These are phyloP conservation scores for Danionella dracula DNA, from an alignment of 2,797 vertebrate genomes.

Conservation along the genomic window DNA sequence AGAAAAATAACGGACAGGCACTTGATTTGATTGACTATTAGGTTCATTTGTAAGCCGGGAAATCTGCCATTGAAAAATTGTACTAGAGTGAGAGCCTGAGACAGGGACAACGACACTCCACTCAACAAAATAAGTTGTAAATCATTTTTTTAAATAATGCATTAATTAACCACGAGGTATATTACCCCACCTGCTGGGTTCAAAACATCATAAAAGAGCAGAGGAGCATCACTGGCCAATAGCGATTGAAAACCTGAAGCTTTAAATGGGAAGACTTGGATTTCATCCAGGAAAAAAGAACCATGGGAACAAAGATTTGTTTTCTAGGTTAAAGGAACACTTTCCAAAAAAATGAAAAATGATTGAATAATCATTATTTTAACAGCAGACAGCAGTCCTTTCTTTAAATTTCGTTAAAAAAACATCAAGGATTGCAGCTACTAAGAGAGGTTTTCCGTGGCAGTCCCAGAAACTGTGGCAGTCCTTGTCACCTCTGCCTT, in stretches of 20 bases:
- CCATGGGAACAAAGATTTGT: slow-evolving; percentile 2
- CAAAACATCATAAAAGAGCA: neutral
- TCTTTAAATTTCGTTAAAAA: slow-evolving; percentile 54
- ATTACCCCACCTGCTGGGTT: neutral
- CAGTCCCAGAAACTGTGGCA: slow-evolving; percentile 57
- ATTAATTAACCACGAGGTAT: no score
- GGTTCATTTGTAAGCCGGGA: neutral
- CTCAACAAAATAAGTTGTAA: no score
- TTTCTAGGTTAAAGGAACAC: slow-evolving; percentile 52
- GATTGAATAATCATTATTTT: slow-evolving; percentile 53
- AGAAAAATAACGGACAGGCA: slow-evolving; percentile 16
- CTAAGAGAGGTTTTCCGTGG: slow-evolving; percentile 64
- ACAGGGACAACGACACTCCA: neutral
- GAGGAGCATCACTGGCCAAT: neutral
- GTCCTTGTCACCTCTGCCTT: slow-evolving; percentile 5
- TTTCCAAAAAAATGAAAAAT: slow-evolving; percentile 66
- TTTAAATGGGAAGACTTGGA: slow-evolving; percentile 62
- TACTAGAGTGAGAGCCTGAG: neutral
- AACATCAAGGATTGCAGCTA: slow-evolving; percentile 47
- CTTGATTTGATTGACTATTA: slow-evolving; percentile 12
- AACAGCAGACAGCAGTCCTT: slow-evolving; percentile 27
- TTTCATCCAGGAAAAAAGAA: slow-evolving; percentile 26
- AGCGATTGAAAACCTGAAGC: slow-evolving; percentile 22
- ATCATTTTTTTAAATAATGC: no score
- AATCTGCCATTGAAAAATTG: neutral